Conservation (phyloP, 2,113 vertebrate species). For the Pelecanus crispus region DNA sequence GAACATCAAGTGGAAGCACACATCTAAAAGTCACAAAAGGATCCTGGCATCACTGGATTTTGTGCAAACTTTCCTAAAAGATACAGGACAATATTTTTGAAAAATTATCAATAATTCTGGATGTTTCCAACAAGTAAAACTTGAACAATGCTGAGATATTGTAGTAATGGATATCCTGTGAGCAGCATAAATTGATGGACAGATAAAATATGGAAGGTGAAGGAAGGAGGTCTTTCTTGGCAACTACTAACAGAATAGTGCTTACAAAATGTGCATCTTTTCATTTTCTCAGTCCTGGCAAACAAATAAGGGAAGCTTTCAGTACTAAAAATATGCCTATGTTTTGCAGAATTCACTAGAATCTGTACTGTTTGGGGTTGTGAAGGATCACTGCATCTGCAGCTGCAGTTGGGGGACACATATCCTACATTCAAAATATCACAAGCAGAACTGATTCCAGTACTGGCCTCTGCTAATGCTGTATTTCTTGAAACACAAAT, state of each 20-base stretch:
- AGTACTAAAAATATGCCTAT: background rate
- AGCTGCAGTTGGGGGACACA: fast-evolving
- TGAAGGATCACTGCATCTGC: background rate
- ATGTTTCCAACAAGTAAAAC: background rate
- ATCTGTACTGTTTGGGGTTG: background rate
- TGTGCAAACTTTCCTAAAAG: background rate
- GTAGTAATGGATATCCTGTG: background rate
- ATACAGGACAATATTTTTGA: background rate
- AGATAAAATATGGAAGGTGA: background rate
- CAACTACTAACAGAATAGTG: background rate
- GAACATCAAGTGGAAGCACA: background rate
- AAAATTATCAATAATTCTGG: background rate
- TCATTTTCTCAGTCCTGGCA: background rate
- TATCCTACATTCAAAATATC: background rate
- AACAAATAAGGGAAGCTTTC: background rate
- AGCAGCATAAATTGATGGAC: background rate
- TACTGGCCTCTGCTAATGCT: background rate
- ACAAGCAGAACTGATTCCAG: background rate
- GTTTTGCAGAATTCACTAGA: background rate
- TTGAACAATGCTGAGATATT: background rate
- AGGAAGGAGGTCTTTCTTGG: background rate
- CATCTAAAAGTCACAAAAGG: background rate
- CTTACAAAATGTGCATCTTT: background rate
- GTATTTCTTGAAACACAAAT: background rate
- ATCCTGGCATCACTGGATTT: background rate